Base-by-base conservation (phyloP, 2,113 vertebrate species). In the Hemichromis elongatus region DNA sequence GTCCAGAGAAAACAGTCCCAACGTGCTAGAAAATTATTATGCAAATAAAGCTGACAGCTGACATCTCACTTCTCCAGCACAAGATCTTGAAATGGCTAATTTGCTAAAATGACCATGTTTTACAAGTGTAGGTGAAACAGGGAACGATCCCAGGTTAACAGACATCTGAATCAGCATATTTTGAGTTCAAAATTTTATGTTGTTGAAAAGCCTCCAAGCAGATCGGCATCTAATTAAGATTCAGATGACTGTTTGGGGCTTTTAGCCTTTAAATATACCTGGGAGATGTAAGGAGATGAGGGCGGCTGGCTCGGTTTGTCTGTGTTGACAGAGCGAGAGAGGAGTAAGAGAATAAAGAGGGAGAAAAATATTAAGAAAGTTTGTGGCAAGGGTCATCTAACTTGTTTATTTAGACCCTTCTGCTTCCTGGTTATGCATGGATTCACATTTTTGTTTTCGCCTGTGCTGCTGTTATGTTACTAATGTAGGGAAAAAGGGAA, bases 341-440 rank as follows among this genome's bases (percentile, higher is more conserved):
- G 14, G 24, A 54, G 57, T 0, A 4, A n/a, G 18, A 73, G 59
- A 19, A 47, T 26, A 35, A 21, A 26, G 5, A 77, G 28, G 19
- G 18, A 68, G 28, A 30, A 70, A 61, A 16, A 40, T 16, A 75
- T 66, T 3, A 40, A 16, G 9, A 45, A n/a, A 28, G 42, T 47
- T 42, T 68, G 42, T 24, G 47, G 63, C 28, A 19, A 28, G n/a
- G 50, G 6, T 37, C 19, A 86, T 61, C 13, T 40, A 26, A 83
- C 21, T 56, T 89, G 85, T 90, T 91, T 91, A 77, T 85, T 80
- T 66, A 83, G 78, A 80, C 73, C 50, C 5, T 56, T 82, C 45
- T 35, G 52, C 79, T 81, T 79, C 52, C 68, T 79, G 10, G 77
- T 66, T 54, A 90, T 90, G 89, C 86, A 88, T 90, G 81, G 66